These are phyloP conservation scores for Caradrina kadenii DNA, from an alignment of 2,888 invertebrate species.

Conservation along the genomic window DNA sequence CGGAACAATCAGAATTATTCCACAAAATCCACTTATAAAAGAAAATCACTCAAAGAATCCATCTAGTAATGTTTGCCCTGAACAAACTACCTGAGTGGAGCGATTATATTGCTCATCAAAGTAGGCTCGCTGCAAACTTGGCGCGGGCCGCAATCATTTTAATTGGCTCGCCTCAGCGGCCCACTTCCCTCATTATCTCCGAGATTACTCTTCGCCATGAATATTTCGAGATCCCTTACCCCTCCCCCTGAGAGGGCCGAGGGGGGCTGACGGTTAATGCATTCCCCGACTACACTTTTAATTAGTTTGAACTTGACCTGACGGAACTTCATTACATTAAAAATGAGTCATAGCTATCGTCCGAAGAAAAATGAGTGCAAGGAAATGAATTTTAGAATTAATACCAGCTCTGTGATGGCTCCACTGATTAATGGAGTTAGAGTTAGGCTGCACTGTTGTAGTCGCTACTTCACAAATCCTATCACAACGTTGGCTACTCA, in stretches of 20 bases:
- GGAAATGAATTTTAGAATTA: conserved; percentile 53
- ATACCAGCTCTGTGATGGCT: conserved; percentile 42
- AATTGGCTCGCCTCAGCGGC: conserved; percentile 68
- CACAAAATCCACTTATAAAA: conserved; percentile 7
- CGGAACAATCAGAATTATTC: conserved; percentile 9
- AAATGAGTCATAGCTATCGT: conserved; percentile 54
- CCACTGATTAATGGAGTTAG: conserved; percentile 50
- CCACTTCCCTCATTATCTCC: conserved; percentile 67
- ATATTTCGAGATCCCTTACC: conserved; percentile 59
- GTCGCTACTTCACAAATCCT: conserved; percentile 29
- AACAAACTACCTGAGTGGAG: conserved; percentile 57
- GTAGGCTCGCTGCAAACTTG: conserved; percentile 52
- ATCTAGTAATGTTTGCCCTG: conserved; percentile 41
- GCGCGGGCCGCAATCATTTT: conserved; percentile 68
- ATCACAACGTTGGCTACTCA: conserved; percentile 20
- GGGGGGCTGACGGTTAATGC: conserved; percentile 52
- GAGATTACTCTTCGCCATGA: conserved; percentile 68
- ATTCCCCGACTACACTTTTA: conserved; percentile 64
- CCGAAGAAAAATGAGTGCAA: conserved; percentile 42
- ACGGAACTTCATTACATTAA: conserved; percentile 60
- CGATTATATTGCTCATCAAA: conserved; percentile 64
- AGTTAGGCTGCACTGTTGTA: conserved; percentile 36
- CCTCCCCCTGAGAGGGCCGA: background rate
- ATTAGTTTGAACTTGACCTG: conserved; percentile 69
- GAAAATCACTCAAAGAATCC: conserved; percentile 39